These are phyloP conservation scores for Xenus cinereus DNA, from an alignment of 2,113 vertebrate species.

Conservation along the genomic window DNA sequence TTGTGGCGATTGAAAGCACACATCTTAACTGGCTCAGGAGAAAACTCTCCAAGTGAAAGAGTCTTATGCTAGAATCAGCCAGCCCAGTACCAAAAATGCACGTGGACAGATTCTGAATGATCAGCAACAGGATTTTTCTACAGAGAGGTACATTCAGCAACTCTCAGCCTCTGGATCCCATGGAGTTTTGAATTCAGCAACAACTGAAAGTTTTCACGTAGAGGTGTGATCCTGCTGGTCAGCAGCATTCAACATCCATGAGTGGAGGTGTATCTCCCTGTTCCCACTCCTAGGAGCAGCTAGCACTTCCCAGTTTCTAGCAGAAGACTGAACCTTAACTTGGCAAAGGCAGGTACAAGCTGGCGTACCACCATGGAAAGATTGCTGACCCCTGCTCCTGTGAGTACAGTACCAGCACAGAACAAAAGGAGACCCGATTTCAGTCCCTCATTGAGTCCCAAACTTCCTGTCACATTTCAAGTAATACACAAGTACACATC, in stretches of 20 bases:
- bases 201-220: not conserved
- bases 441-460: not conserved
- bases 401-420: not conserved
- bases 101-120: not conserved
- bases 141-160: not conserved
- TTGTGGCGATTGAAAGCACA: not conserved
- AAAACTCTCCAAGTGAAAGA: not conserved
- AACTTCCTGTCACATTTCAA: not conserved
- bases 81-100: not conserved
- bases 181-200: not conserved
- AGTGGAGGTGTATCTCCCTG: not conserved
- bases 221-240: not conserved
- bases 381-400: not conserved
- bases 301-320: not conserved
- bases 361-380: not conserved
- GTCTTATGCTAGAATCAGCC: not conserved
- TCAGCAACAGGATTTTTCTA: not conserved
- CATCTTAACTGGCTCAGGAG: not conserved
- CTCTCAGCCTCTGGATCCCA: not conserved
- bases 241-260: not conserved
- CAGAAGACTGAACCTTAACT: not conserved
- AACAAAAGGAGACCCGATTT: not conserved
- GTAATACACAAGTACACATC: not conserved
- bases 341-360: not conserved
- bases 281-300: not conserved